phyloP scores from a whole-genome alignment of 1,140 invertebrate species.

The Wiebesia pumilae region DNA sequence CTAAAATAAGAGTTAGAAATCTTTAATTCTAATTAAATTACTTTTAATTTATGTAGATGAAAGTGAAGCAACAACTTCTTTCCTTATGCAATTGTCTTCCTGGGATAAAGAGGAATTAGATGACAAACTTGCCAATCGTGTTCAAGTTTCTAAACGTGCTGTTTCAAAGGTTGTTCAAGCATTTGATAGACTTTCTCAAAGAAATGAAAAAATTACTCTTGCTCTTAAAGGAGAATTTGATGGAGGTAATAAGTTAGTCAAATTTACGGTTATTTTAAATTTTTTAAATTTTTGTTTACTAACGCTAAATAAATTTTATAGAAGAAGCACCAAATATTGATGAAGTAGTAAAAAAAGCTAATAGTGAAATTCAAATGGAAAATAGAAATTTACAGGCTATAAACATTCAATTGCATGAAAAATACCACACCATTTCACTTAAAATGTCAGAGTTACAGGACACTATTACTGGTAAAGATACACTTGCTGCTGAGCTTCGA shows the following conservation, averaged over 20 bases:
- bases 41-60: slow-evolving; percentile 83
- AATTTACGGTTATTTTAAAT: not conserved
- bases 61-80: slow-evolving; percentile 96
- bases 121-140: slow-evolving; percentile 94
- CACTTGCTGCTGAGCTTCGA: slow-evolving; percentile 93
- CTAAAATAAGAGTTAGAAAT: slow-evolving; percentile 18
- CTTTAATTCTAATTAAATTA: slow-evolving; percentile 3
- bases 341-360: slow-evolving; percentile 87
- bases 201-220: slow-evolving; percentile 93
- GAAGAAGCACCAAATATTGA: slow-evolving; percentile 84
- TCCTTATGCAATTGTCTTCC: slow-evolving; percentile 95
- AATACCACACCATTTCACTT: slow-evolving; percentile 93
- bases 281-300: not conserved
- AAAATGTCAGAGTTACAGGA: slow-evolving; percentile 95
- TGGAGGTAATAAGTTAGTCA: slow-evolving; percentile 73
- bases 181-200: slow-evolving; percentile 94
- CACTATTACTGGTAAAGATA: slow-evolving; percentile 92
- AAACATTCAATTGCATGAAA: slow-evolving; percentile 94
- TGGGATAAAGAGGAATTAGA: slow-evolving; percentile 99
- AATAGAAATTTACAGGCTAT: slow-evolving; percentile 93
- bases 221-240: slow-evolving; percentile 89
- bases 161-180: slow-evolving; percentile 97
- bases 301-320: slow-evolving; percentile 60
- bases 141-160: slow-evolving; percentile 93
- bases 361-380: slow-evolving; percentile 91